Conservation (phyloP, 2,113 vertebrate species). For the Myiopsitta monachus region DNA sequence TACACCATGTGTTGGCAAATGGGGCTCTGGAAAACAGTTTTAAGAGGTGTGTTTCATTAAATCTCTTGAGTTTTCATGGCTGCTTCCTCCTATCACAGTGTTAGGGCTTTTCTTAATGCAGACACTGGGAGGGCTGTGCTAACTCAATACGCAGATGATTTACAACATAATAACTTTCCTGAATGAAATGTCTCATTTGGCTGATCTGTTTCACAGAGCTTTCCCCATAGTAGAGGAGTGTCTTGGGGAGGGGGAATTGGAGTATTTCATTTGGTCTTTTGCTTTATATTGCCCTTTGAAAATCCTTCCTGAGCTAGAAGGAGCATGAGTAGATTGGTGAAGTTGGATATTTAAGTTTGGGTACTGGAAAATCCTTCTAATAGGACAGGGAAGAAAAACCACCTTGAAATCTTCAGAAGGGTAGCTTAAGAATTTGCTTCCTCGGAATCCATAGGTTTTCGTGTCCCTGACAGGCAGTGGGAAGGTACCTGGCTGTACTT, state of each 20-base stretch:
- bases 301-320: neutral
- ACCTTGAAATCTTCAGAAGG: neutral
- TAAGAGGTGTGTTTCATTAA: neutral
- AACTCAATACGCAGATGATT: neutral
- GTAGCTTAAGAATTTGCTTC: neutral
- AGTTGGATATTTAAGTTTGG: neutral
- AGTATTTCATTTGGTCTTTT: neutral
- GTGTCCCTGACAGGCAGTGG: neutral
- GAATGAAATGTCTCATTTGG: neutral
- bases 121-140: neutral
- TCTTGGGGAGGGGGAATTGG: neutral
- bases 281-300: neutral
- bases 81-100: neutral
- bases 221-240: neutral
- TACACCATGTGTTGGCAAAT: fast-evolving
- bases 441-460: neutral
- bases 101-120: neutral
- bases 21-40: fast-evolving
- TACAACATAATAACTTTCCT: neutral
- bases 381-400: neutral
- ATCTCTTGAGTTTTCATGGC: neutral
- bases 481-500: fast-evolving
- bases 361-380: neutral
- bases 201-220: neutral
- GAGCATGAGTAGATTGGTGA: neutral